Evolutionary conservation across 1,140 invertebrate genomes (phyloP).

Genomic region (Drosophila gunungcola): DNA sequence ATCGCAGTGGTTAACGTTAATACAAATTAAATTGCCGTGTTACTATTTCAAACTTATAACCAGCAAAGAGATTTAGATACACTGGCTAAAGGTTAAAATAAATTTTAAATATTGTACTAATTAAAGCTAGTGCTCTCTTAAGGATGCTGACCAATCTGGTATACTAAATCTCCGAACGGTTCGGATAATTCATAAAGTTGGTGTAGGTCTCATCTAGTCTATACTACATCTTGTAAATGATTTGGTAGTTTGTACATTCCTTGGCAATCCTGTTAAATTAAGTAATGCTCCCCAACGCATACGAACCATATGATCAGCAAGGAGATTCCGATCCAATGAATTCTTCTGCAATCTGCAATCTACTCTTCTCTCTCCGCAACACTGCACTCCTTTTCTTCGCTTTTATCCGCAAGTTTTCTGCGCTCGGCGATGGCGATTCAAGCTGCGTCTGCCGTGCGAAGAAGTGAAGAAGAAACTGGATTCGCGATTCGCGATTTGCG

Average conservation of each 20-base stretch:
- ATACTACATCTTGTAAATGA: no score
- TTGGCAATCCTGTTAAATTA: background rate
- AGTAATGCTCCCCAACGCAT: background rate
- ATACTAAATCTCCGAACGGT: no score
- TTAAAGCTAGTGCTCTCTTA: no score
- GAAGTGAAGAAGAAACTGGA: slow-evolving; percentile 80
- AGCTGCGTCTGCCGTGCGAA: slow-evolving; percentile 45
- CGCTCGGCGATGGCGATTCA: slow-evolving; percentile 19
- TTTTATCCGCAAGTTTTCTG: slow-evolving; percentile 37
- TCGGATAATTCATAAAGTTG: no score
- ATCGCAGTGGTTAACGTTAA: no score
- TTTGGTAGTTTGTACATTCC: background rate
- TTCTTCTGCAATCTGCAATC: background rate
- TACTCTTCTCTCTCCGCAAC: background rate
- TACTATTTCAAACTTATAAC: no score
- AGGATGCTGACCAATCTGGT: no score
- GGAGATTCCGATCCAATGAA: slow-evolving; percentile 13
- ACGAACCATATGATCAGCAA: slow-evolving; percentile 21
- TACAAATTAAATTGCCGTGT: no score
- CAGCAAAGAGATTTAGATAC: no score
- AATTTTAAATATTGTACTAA: no score
- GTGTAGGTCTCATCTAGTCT: no score
- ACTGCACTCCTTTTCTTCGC: slow-evolving; percentile 41
- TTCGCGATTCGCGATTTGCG: slow-evolving; percentile 52
- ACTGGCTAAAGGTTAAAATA: no score